A percentile compares a stretch with the other conserved stretches of the same genome.
phyloP scores from a whole-genome alignment of 2,797 vertebrate genomes.

The Xiphorhynchus erythropygius region DNA sequence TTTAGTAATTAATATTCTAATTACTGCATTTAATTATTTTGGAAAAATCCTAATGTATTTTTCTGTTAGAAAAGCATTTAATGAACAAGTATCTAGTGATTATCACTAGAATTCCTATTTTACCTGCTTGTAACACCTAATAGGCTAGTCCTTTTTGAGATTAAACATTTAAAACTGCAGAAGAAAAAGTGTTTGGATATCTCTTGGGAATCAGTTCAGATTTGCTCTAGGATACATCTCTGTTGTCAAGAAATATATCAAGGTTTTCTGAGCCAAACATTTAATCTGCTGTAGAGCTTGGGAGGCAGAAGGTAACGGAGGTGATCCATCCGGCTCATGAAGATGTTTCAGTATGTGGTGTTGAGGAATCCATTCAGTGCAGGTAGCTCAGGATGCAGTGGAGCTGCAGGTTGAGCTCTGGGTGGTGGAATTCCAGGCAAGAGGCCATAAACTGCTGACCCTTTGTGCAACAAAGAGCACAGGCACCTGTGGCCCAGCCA shows the following conservation, averaged over 20 bases:
- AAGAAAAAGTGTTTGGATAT: background rate
- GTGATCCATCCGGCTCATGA: background rate
- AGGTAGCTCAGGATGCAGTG: background rate
- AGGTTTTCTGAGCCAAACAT: background rate
- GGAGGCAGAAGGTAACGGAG: no score
- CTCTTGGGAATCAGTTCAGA: background rate
- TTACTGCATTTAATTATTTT: background rate
- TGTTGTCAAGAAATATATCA: background rate
- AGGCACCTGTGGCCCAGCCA: background rate
- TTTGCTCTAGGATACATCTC: background rate
- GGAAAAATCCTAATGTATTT: background rate
- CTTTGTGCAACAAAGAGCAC: background rate
- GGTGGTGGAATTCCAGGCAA: background rate
- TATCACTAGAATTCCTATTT: background rate
- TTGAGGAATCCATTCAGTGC: fast-evolving
- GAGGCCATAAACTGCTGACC: background rate
- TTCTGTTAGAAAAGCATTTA: background rate
- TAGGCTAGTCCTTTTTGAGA: background rate
- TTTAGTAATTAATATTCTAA: background rate
- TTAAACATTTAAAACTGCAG: background rate
- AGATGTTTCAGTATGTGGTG: background rate
- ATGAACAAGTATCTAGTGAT: background rate
- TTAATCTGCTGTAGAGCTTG: background rate
- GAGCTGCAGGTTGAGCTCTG: background rate
- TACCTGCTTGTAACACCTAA: background rate